Conservation (phyloP, 2,888 invertebrate genomes). For the Drosophila picticornis region DNA sequence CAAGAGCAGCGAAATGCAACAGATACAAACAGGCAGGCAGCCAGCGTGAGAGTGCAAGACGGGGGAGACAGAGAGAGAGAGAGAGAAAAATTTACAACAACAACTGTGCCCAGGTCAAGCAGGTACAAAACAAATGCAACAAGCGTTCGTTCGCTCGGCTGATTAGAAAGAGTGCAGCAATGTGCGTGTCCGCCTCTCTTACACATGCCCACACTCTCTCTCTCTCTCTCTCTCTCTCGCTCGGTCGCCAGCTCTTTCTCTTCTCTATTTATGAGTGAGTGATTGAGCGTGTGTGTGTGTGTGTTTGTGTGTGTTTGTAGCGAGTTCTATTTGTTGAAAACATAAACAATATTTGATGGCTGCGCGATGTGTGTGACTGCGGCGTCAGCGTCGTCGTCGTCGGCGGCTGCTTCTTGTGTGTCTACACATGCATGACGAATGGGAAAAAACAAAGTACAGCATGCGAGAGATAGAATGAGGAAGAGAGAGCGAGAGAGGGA, state of each 20-base stretch:
- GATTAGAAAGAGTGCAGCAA: slow-evolving; percentile 77
- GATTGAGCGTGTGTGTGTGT: slow-evolving; percentile 14
- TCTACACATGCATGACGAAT: slow-evolving; percentile 76
- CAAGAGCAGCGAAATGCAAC: slow-evolving; percentile 72
- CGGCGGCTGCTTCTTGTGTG: slow-evolving; percentile 70
- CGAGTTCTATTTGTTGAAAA: slow-evolving; percentile 68
- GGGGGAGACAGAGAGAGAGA: not conserved
- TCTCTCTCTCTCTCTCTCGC: slow-evolving; percentile 3
- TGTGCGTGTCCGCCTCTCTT: slow-evolving; percentile 52
- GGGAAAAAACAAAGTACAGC: slow-evolving; percentile 23
- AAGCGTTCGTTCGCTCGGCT: slow-evolving; percentile 70
- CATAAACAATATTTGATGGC: slow-evolving; percentile 78
- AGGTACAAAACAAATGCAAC: slow-evolving; percentile 76
- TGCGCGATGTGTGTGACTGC: slow-evolving; percentile 33
- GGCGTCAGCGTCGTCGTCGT: slow-evolving; percentile 33
- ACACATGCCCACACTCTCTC: slow-evolving; percentile 1
- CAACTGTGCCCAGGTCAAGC: slow-evolving; percentile 69
- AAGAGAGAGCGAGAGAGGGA: not conserved
- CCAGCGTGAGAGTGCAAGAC: not conserved
- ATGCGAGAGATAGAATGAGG: slow-evolving; percentile 5
- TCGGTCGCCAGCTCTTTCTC: not conserved
- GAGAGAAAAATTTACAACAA: slow-evolving; percentile 23
- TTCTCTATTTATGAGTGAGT: slow-evolving; percentile 8
- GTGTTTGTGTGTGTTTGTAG: slow-evolving; percentile 18
- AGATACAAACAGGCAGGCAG: slow-evolving; percentile 55